phyloP scores from a whole-genome alignment of 2,888 invertebrate species.

The Clitarchus hookeri region DNA sequence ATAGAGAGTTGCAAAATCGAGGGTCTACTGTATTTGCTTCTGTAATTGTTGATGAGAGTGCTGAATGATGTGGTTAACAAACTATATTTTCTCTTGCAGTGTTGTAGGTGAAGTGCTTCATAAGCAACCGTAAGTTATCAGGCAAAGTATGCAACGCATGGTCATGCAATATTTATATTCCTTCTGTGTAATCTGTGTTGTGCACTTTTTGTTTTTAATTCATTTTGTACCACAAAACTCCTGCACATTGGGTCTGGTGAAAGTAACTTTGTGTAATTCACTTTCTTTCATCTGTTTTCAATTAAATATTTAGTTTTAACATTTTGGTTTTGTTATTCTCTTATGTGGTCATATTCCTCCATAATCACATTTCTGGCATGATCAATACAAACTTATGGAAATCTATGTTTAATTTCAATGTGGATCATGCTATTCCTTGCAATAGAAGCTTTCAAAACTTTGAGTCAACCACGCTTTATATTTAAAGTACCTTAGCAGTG shows the following conservation, averaged over 20 bases:
- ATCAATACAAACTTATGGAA: too few species aligned
- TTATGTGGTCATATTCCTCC: too few species aligned
- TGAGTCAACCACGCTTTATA: too few species aligned
- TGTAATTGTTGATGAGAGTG: too few species aligned
- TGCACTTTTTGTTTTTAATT: not conserved
- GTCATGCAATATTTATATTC: constrained; percentile 33
- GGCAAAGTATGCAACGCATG: constrained; percentile 26
- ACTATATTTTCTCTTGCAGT: constrained; percentile 55
- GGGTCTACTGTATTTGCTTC: too few species aligned
- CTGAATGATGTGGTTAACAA: constrained; percentile 33
- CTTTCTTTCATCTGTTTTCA: not conserved
- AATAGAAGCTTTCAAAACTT: too few species aligned
- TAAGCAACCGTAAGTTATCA: constrained; percentile 69
- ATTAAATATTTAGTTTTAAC: constrained; percentile 2
- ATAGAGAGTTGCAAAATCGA: too few species aligned
- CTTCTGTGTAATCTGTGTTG: constrained; percentile 11
- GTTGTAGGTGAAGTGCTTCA: constrained; percentile 73
- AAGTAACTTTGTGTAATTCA: not conserved
- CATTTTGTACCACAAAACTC: not conserved
- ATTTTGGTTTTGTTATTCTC: constrained; percentile 22
- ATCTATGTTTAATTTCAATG: too few species aligned
- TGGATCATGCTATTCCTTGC: too few species aligned
- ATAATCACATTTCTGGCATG: too few species aligned
- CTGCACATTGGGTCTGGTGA: not conserved
- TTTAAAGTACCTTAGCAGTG: too few species aligned